Evolutionary conservation across 2,888 invertebrate genomes (phyloP), one percentile per base, ranked within the genome.

Genomic region (Aleiodes leptofemur): DNA sequence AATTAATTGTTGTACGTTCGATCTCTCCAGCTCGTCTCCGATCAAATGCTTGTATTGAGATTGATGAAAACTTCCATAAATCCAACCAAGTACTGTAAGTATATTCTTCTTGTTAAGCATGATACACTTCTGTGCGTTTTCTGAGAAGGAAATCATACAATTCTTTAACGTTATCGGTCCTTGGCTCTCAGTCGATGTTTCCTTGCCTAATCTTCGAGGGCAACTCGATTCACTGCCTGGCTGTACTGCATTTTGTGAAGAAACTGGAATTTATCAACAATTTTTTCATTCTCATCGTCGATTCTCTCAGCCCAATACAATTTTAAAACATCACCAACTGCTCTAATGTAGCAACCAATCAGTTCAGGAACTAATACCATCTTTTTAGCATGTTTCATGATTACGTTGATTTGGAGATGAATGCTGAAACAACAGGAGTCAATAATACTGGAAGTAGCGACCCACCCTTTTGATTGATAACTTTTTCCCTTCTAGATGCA

Each of bases 231-330:
- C 3, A 81, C 64, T 13, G 23, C 61, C 16, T 69, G 53, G 0
- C 73, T 71, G 48, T 76, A 76, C 59, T 82, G 75, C 34, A 74
- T 73, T 34, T 57, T 43, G n/a, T 81, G 71, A 0, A 81, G 50
- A 66, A 78, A 77, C 6, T 78, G 13, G 61, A 80, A 83, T 11
- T 80, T 61, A 70, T 81, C 69, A 0, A 73, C 68, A n/a, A 76
- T 53, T 55, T 75, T 66, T 9, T 70, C 61, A 7, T 56, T 68
- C 4, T 34, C 68, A 9, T 56, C 50, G 9, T 76, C 70, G 29
- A 57, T 23, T 5, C 48, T 59, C 51, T 74, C 73, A 13, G 76
- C 72, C 7, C 72, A 76, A 16, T 76, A 53, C 0, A 57, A n/a
- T n/a, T 66, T 74, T 23, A 48, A 68, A 48, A 3, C 57, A 51